phyloP scores from a whole-genome alignment of 2,888 invertebrate genomes.

The Ectemnius cavifrons region DNA sequence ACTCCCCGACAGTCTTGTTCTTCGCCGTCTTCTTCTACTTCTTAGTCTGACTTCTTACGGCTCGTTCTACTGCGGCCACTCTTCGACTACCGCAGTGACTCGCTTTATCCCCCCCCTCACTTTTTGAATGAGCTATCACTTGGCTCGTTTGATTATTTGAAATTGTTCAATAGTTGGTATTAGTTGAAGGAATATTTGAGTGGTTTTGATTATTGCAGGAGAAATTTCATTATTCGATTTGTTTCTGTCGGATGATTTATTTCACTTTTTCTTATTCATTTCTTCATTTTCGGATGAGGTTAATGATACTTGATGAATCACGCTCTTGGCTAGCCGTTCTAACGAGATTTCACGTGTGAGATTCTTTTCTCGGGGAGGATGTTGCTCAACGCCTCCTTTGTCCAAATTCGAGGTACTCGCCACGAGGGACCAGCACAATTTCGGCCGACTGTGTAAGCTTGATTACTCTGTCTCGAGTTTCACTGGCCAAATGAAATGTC shows the following conservation, averaged over 20 bases:
- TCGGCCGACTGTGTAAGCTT: not conserved
- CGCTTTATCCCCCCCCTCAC: constrained; percentile 21
- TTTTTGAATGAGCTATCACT: too few relatives aligned
- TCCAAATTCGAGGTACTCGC: constrained; percentile 19
- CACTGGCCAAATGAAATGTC: not conserved
- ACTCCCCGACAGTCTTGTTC: not conserved
- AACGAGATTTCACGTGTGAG: not conserved
- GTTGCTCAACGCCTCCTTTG: constrained; percentile 30
- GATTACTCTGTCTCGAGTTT: constrained; percentile 1
- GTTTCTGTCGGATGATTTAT: too few relatives aligned
- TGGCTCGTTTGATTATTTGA: too few relatives aligned
- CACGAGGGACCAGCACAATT: constrained; percentile 18
- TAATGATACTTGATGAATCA: too few relatives aligned
- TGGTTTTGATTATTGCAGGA: too few relatives aligned
- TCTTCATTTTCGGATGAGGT: too few relatives aligned
- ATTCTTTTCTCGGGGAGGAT: not conserved
- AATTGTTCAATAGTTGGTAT: too few relatives aligned
- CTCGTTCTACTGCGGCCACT: constrained; percentile 11
- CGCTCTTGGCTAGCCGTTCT: too few relatives aligned
- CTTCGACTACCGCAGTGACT: constrained; percentile 20
- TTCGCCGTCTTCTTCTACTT: constrained; percentile 16
- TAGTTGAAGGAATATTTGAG: too few relatives aligned
- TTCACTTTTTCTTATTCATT: too few relatives aligned
- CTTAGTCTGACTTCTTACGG: constrained; percentile 28
- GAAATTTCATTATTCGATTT: too few relatives aligned